A percentile compares a stretch with the other conserved stretches of the same genome.
phyloP scores from a whole-genome alignment of 2,797 vertebrate species.

The Agapornis canus region DNA sequence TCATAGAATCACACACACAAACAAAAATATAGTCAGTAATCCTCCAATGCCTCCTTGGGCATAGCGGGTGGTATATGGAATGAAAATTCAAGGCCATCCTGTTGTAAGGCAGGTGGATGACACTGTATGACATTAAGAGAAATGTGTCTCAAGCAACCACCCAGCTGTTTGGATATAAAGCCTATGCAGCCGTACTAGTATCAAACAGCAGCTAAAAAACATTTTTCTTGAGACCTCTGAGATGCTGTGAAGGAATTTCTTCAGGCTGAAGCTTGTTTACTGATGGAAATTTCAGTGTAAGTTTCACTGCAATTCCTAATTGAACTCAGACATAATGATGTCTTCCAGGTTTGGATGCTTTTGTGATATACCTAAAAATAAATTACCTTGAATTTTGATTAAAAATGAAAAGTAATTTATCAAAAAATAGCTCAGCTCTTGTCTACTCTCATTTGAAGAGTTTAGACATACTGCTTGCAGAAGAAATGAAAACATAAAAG shows the following conservation, averaged over 20 bases:
- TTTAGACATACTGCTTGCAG: neutral
- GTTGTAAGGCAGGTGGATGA: neutral
- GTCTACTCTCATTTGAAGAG: neutral
- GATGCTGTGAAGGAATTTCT: neutral
- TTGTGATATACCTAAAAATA: neutral
- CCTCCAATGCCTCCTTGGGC: neutral
- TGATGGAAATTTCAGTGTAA: neutral
- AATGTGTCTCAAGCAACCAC: neutral
- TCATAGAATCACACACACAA: neutral
- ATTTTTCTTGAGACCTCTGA: neutral
- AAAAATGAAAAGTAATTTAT: neutral
- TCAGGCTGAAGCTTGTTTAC: neutral
- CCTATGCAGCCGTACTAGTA: neutral
- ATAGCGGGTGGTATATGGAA: neutral
- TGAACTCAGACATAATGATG: neutral
- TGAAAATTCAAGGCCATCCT: neutral
- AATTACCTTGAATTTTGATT: neutral
- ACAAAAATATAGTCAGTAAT: neutral
- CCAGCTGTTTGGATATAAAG: neutral
- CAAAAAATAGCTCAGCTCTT: neutral
- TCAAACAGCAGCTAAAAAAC: neutral
- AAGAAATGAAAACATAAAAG: neutral
- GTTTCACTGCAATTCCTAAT: neutral
- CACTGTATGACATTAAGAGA: neutral
- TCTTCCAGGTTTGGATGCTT: neutral